Evolutionary conservation across 2,888 invertebrate genomes (phyloP).

Genomic region (Drosophila algonquin): DNA sequence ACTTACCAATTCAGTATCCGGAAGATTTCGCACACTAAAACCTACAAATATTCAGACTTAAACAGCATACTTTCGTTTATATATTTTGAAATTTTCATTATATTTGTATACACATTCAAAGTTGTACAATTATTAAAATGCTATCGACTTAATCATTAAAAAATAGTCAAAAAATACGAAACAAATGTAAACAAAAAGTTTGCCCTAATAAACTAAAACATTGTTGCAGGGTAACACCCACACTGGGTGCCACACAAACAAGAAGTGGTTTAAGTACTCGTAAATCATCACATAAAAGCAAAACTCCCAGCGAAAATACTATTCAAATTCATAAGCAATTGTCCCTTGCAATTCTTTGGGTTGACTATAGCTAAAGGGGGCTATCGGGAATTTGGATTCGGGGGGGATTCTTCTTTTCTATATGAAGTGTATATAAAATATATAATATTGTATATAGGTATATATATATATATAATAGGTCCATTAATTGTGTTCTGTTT

Average conservation of each 20-base stretch:
- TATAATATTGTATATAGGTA: constrained; percentile 50
- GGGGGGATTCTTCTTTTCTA: constrained; percentile 37
- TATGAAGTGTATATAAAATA: constrained; percentile 73
- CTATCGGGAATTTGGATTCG: constrained; percentile 15
- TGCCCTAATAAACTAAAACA: neutral
- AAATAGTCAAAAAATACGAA: constrained; percentile 16
- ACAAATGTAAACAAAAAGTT: constrained; percentile 10
- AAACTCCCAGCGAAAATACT: constrained; percentile 30
- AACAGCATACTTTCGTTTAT: neutral
- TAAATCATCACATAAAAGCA: constrained; percentile 13
- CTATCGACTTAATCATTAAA: constrained; percentile 5
- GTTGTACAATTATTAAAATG: constrained; percentile 1
- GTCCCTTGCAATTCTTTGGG: constrained; percentile 40
- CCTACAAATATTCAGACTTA: neutral
- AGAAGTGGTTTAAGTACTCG: constrained; percentile 6
- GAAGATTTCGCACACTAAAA: neutral
- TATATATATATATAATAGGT: constrained; percentile 52
- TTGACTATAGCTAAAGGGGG: constrained; percentile 37
- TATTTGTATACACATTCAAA: constrained; percentile 5
- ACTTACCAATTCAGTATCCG: neutral
- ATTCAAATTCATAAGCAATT: constrained; percentile 38
- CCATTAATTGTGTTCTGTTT: constrained; percentile 45
- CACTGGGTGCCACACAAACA: neutral
- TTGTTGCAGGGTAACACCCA: neutral
- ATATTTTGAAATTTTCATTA: neutral